Evolutionary conservation across 2,888 invertebrate species (phyloP).

Genomic region (Rhingia campestris): DNA sequence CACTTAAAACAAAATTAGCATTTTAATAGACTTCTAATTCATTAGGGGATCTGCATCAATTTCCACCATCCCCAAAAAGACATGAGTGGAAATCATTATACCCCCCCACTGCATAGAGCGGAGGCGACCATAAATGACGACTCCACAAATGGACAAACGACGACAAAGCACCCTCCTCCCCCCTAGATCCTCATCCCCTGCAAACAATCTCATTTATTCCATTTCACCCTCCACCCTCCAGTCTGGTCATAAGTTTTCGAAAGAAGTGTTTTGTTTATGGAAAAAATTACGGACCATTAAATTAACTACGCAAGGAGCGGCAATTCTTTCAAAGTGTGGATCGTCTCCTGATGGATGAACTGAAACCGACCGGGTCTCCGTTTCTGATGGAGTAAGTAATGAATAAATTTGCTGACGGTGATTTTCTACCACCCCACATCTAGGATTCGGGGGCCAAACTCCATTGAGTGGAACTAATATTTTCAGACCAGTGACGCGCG

Average conservation of each 20-base stretch:
- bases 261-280: constrained; percentile 69
- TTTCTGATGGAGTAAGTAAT: constrained; percentile 67
- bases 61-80: constrained; percentile 29
- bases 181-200: not conserved
- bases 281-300: constrained; percentile 73
- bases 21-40: constrained; percentile 74
- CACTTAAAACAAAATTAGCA: constrained; percentile 66
- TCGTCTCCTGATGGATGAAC: constrained; percentile 56
- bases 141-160: constrained; percentile 16
- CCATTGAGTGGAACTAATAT: constrained; percentile 72
- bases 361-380: not conserved
- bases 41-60: constrained; percentile 72
- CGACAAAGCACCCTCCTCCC: not conserved
- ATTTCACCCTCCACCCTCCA: constrained; percentile 1
- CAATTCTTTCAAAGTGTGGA: not conserved
- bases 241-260: constrained; percentile 62
- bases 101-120: constrained; percentile 7
- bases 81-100: constrained; percentile 48
- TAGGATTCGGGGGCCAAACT: not conserved
- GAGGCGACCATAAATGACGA: constrained; percentile 40
- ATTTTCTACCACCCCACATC: constrained; percentile 27
- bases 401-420: constrained; percentile 71
- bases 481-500: constrained; percentile 67
- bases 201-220: constrained; percentile 53
- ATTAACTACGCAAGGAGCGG: constrained; percentile 60